These are phyloP conservation scores for Timema cristinae DNA, from an alignment of 2,888 invertebrate species.

Conservation along the genomic window DNA sequence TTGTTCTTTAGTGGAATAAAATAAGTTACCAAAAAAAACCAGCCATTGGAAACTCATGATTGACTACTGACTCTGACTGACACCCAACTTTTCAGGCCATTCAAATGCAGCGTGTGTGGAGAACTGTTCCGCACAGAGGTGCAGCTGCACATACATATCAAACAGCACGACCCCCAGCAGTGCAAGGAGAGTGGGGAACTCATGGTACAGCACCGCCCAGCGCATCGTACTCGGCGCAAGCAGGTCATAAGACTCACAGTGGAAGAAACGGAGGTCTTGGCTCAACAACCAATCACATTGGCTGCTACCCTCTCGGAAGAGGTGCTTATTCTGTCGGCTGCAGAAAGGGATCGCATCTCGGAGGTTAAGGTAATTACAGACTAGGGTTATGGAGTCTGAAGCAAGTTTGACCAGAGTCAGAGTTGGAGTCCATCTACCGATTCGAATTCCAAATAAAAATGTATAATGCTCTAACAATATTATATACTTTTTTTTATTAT, in stretches of 20 bases:
- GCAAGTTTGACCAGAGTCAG: neutral
- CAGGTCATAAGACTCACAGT: conserved; percentile 34
- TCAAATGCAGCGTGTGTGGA: conserved; percentile 38
- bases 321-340: conserved; percentile 41
- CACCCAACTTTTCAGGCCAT: conserved; percentile 21
- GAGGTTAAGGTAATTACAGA: conserved; percentile 32
- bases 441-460: neutral
- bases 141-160: conserved; percentile 39
- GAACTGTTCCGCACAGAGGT: conserved; percentile 37
- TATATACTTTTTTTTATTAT: too few relatives aligned
- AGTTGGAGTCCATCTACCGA: too few relatives aligned
- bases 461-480: too few relatives aligned
- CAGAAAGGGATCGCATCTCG: conserved; percentile 39
- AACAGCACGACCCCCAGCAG: conserved; percentile 29
- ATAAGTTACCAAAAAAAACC: neutral
- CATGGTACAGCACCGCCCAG: conserved; percentile 18
- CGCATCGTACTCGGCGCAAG: conserved; percentile 18
- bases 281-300: conserved; percentile 31
- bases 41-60: neutral
- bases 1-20: neutral
- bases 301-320: conserved; percentile 39
- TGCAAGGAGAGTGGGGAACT: conserved; percentile 15
- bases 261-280: conserved; percentile 35
- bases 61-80: neutral
- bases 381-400: too few relatives aligned